Evolutionary conservation across 2,113 vertebrate species (phyloP).

Genomic region (Grus americana): DNA sequence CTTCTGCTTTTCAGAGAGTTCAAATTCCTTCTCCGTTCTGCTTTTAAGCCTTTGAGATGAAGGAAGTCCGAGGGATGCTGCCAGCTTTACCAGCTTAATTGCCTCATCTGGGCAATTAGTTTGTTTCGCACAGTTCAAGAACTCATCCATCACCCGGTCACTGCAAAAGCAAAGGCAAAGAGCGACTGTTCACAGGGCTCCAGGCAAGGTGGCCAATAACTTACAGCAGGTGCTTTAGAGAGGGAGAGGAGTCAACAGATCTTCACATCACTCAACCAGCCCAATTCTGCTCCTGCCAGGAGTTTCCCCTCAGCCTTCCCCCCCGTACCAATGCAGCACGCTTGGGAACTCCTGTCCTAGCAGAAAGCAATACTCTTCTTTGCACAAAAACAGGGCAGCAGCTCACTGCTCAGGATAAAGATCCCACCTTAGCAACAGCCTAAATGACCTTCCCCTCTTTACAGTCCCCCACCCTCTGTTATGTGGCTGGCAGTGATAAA

Average conservation of each 20-base stretch:
- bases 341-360: background rate
- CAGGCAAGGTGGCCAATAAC: background rate
- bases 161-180: constrained; percentile 67
- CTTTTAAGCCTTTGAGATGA: constrained; percentile 69
- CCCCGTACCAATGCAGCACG: rapidly evolving
- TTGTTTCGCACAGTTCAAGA: constrained; percentile 74
- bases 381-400: background rate
- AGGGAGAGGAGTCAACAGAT: background rate
- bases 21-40: constrained; percentile 69
- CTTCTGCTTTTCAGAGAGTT: constrained; percentile 79
- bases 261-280: background rate
- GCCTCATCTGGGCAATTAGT: constrained; percentile 67
- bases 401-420: background rate
- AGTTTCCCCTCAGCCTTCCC: background rate
- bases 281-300: background rate
- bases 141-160: constrained; percentile 74
- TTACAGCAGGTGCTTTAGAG: background rate
- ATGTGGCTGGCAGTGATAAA: background rate
- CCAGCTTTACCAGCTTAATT: constrained; percentile 84
- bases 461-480: background rate
- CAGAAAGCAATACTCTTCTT: background rate
- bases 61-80: constrained; percentile 77
- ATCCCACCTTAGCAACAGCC: background rate
- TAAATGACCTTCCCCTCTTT: background rate
- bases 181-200: background rate